Percentiles rank a stretch among this genome's conserved stretches.
Evolutionary conservation across 2,797 vertebrate genomes (phyloP).

Genomic region (Buphagus erythrorhynchus): DNA sequence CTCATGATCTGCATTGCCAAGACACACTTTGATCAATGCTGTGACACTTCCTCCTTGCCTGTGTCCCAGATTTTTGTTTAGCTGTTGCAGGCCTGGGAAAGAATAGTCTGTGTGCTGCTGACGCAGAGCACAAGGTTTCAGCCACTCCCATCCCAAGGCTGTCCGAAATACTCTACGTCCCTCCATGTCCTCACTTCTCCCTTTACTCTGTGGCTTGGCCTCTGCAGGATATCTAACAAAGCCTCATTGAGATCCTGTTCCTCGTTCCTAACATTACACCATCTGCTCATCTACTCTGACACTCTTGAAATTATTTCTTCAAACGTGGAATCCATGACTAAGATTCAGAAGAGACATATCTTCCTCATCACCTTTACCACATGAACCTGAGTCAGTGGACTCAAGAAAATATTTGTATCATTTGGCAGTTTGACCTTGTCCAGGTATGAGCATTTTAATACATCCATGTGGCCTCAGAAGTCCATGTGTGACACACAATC

Average conservation of each 20-base stretch:
- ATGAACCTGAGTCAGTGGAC: background rate
- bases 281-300: background rate
- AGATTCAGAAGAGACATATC: background rate
- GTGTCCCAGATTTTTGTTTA: background rate
- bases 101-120: background rate
- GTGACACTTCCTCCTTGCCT: background rate
- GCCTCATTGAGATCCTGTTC: background rate
- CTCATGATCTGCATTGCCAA: background rate
- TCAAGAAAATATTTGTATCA: background rate
- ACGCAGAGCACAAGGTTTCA: background rate
- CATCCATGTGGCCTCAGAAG: background rate
- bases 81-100: background rate
- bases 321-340: background rate
- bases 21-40: background rate
- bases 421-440: background rate
- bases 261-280: background rate
- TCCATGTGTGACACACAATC: rapidly evolving
- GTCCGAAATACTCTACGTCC: background rate
- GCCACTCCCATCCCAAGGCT: background rate
- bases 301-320: background rate
- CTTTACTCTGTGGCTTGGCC: background rate
- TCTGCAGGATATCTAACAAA: background rate
- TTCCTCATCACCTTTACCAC: background rate
- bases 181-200: background rate
- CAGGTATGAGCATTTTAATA: background rate